phyloP scores from a whole-genome alignment of 2,113 vertebrate genomes.

The Cariama cristata region DNA sequence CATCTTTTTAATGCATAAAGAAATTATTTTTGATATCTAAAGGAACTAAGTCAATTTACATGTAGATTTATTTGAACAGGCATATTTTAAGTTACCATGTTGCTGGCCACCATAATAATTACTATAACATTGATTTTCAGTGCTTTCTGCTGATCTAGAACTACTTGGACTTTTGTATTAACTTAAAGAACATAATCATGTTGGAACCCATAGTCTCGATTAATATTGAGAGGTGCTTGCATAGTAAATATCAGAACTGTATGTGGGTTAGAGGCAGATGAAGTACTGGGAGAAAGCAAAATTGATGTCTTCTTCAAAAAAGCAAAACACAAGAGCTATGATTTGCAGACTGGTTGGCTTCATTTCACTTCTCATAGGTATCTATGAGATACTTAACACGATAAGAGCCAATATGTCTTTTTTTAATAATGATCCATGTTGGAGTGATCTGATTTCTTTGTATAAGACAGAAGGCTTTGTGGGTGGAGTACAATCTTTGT shows the following conservation, averaged over 20 bases:
- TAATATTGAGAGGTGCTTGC: background rate
- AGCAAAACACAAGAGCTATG: background rate
- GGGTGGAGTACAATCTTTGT: background rate
- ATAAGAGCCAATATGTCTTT: background rate
- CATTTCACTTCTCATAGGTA: background rate
- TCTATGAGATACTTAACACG: background rate
- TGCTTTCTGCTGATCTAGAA: background rate
- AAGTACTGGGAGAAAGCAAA: background rate
- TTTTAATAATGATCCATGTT: background rate
- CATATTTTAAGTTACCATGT: background rate
- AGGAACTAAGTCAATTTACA: background rate
- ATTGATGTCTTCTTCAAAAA: background rate
- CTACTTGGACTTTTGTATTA: background rate
- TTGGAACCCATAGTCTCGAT: background rate
- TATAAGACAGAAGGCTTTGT: background rate
- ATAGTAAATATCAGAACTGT: background rate
- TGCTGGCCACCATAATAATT: background rate
- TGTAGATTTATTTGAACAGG: background rate
- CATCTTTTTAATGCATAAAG: background rate
- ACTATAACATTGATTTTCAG: background rate
- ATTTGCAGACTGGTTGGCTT: background rate
- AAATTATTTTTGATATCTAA: background rate
- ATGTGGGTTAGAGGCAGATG: background rate
- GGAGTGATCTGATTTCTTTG: background rate
- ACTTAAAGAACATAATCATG: background rate